phyloP scores from a whole-genome alignment of 1,140 invertebrate species.

The Drosophila pallidifrons region DNA sequence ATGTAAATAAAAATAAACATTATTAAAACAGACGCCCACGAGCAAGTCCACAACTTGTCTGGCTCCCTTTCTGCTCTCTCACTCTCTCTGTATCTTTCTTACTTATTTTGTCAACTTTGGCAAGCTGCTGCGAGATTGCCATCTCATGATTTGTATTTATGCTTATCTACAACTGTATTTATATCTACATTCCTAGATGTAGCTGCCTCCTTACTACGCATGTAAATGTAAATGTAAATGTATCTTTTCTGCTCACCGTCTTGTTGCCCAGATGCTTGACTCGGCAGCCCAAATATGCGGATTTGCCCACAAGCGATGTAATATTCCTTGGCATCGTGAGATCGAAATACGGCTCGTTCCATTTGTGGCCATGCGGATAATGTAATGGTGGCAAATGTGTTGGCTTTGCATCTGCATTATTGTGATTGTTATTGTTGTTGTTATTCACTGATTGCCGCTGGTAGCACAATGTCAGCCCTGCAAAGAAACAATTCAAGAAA shows the following conservation, averaged over 20 bases:
- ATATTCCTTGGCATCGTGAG: slow-evolving; percentile 93
- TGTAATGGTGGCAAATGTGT: slow-evolving; percentile 80
- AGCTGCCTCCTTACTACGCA: neutral
- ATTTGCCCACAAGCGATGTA: slow-evolving; percentile 93
- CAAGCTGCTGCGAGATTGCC: slow-evolving; percentile 30
- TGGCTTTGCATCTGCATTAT: slow-evolving; percentile 79
- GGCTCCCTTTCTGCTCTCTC: neutral
- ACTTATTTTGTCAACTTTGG: slow-evolving; percentile 4
- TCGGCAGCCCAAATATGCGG: slow-evolving; percentile 92
- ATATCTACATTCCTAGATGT: neutral
- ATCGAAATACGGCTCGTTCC: slow-evolving; percentile 92
- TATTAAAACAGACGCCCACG: slow-evolving; percentile 72
- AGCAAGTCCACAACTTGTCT: slow-evolving; percentile 23
- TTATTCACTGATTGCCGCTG: slow-evolving; percentile 77
- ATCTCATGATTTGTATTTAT: slow-evolving; percentile 45
- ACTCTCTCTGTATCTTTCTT: neutral
- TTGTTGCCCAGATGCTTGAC: slow-evolving; percentile 95
- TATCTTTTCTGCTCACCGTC: slow-evolving; percentile 87
- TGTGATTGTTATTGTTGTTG: slow-evolving; percentile 72
- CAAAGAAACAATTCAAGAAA: slow-evolving; percentile 29
- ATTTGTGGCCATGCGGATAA: slow-evolving; percentile 82
- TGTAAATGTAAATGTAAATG: slow-evolving; percentile 14
- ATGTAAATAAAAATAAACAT: slow-evolving; percentile 83
- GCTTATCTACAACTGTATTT: slow-evolving; percentile 31
- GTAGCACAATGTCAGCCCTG: slow-evolving; percentile 81